phyloP scores from a whole-genome alignment of 30 jellyfish, hydroid and myxozoan genomes.

The Cassiopea xamachana region DNA sequence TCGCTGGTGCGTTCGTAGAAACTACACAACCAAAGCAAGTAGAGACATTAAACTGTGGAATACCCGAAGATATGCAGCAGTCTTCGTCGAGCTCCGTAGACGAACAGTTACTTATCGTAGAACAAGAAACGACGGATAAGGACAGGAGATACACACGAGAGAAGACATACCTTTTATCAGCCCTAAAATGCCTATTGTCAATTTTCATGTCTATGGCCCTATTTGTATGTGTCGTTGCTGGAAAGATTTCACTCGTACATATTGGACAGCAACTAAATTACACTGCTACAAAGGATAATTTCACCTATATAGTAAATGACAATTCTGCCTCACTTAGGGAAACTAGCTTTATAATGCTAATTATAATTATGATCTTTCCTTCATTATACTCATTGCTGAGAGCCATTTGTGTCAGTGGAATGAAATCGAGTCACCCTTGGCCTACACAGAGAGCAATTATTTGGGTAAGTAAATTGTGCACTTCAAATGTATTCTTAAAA shows the following conservation, averaged over 20 bases:
- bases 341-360: slow-evolving; percentile 77
- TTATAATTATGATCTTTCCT: slow-evolving; percentile 72
- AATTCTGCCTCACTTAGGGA: slow-evolving; percentile 44
- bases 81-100: background rate
- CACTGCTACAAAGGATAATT: slow-evolving; percentile 8
- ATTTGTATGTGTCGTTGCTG: slow-evolving; percentile 78
- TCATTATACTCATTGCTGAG: slow-evolving; percentile 63
- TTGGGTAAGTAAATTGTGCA: slow-evolving; percentile 67
- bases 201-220: slow-evolving; percentile 55
- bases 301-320: background rate
- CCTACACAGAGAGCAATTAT: slow-evolving; percentile 83
- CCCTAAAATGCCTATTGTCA: slow-evolving; percentile 71
- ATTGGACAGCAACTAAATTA: slow-evolving; percentile 62
- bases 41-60: background rate
- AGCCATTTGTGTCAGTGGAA: slow-evolving; percentile 65
- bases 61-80: slow-evolving; percentile 9
- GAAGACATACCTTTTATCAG: slow-evolving; percentile 69
- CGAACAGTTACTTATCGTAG: slow-evolving; percentile 72
- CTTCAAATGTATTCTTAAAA: no score
- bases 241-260: slow-evolving; percentile 83
- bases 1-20: background rate
- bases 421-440: slow-evolving; percentile 92
- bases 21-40: background rate
- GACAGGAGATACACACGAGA: slow-evolving; percentile 65
- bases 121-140: slow-evolving; percentile 50